Percentiles rank a stretch among this genome's conserved stretches.
Conservation (phyloP, 2,888 invertebrate genomes). For the Spodoptera littoralis region DNA sequence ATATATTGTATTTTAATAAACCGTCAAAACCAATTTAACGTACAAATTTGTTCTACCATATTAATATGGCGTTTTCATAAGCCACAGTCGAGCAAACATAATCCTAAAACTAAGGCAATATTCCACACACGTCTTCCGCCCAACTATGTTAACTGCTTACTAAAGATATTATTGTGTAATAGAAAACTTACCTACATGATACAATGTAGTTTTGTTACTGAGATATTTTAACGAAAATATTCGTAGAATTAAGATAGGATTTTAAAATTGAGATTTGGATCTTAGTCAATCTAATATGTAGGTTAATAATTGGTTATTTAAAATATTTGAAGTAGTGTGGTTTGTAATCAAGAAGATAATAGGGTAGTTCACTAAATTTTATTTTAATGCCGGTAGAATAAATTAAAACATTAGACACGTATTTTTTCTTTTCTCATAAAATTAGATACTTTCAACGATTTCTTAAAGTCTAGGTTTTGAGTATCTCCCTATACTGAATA, state of each 20-base stretch:
- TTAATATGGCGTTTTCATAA: constrained; percentile 51
- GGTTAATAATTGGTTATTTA: too few species aligned
- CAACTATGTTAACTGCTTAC: constrained; percentile 50
- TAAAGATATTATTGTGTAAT: constrained; percentile 47
- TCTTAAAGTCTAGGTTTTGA: too few species aligned
- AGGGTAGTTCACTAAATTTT: too few species aligned
- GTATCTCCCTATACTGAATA: too few species aligned
- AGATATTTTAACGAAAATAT: constrained; percentile 24
- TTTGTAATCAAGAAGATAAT: too few species aligned
- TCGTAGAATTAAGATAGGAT: neutral
- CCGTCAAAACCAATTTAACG: constrained; percentile 41
- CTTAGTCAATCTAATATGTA: too few species aligned
- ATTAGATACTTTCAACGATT: too few species aligned
- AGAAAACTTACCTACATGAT: constrained; percentile 48
- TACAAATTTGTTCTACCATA: constrained; percentile 41
- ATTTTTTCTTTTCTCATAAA: too few species aligned
- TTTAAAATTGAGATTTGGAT: too few species aligned
- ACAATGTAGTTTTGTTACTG: constrained; percentile 34
- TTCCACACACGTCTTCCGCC: constrained; percentile 48
- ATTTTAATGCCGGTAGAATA: too few species aligned
- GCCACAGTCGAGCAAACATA: constrained; percentile 54
- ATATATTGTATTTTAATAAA: constrained; percentile 32
- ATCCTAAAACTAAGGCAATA: constrained; percentile 54
- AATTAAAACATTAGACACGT: too few species aligned
- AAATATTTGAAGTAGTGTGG: too few species aligned